phyloP scores from a whole-genome alignment of 2,888 invertebrate species.

The Tachystola acroxantha region DNA sequence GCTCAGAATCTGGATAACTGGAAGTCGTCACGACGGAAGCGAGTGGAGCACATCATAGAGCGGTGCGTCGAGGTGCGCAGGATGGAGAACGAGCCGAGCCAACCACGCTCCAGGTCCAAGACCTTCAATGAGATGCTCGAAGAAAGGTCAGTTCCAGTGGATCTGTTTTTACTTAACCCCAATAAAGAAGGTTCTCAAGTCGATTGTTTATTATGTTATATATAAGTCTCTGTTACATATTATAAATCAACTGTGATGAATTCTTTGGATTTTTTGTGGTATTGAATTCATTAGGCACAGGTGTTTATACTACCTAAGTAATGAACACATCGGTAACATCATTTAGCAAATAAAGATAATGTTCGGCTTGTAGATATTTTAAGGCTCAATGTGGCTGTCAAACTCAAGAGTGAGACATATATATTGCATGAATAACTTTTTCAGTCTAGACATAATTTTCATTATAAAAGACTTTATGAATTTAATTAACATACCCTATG shows the following conservation, averaged over 20 bases:
- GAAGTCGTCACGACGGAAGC: constrained; percentile 95
- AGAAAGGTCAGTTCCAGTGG: constrained; percentile 81
- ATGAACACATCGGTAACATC: too few species aligned
- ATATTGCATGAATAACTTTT: too few species aligned
- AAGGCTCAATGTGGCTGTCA: too few species aligned
- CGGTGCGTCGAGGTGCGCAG: constrained; percentile 93
- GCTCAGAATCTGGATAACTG: constrained; percentile 94
- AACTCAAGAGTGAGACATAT: too few species aligned
- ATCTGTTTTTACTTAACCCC: too few species aligned
- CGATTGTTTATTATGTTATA: background rate
- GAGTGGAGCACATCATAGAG: constrained; percentile 93
- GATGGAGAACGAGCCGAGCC: constrained; percentile 87
- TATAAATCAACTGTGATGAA: background rate
- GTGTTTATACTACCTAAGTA: too few species aligned
- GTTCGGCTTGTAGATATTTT: too few species aligned
- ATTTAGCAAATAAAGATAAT: too few species aligned
- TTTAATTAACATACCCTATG: too few species aligned
- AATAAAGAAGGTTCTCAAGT: background rate
- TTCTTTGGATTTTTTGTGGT: background rate
- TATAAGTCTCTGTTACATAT: background rate
- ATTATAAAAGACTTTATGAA: too few species aligned
- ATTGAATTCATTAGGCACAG: too few species aligned
- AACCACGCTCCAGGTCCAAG: constrained; percentile 88
- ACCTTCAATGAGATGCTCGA: constrained; percentile 97
- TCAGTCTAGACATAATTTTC: too few species aligned